Base-by-base conservation (phyloP, 2,797 vertebrate species). In the Australoheros facetus region DNA sequence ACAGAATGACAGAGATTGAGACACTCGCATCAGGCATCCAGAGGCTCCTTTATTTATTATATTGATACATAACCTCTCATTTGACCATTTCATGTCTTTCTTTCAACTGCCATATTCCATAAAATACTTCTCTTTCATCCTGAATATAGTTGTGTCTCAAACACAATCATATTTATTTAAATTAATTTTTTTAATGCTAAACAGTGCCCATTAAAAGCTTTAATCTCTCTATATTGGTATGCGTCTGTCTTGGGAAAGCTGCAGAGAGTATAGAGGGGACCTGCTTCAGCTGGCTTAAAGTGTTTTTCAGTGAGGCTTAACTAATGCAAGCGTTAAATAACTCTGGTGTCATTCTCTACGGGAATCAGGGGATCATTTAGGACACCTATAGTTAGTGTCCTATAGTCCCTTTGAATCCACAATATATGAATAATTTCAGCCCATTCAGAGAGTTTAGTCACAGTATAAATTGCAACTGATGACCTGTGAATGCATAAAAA, bases 321-420 rank as follows among this genome's bases (percentile, higher is more conserved):
- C 89, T 81, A 91, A 90, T 85, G 81, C 84, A 86, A 79, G 78
- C 62, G 73, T 87, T 85, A 81, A 88, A 88, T 91, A 85, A 85
- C 79, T 82, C 26, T 7, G 57, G 70, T 71, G 77, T 87, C 88
- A 86, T 73, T 80, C 81, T 79, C 56, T 57, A 42, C 48, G n/a
- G 75, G 60, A 79, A 82, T 86, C 85, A 86, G 32, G 73, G 87
- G 81, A 83, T 89, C 86, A 79, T 82, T 77, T 73, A 81, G 90
- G 88, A 91, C 89, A 81, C 81, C 84, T 87, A 83, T 73, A 86
- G 82, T 85, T 85, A 84, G 72, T 76, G 82, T 81, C 79, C 71
- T 85, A 75, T 75, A 78, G 57, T 77, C 84, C 56, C 79, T 78
- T 78, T 74, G 82, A 82, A 87, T 79, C 82, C 78, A 87, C 73